phyloP scores from a whole-genome alignment of 1,140 invertebrate genomes.

The Zaprionus camerounensis region DNA sequence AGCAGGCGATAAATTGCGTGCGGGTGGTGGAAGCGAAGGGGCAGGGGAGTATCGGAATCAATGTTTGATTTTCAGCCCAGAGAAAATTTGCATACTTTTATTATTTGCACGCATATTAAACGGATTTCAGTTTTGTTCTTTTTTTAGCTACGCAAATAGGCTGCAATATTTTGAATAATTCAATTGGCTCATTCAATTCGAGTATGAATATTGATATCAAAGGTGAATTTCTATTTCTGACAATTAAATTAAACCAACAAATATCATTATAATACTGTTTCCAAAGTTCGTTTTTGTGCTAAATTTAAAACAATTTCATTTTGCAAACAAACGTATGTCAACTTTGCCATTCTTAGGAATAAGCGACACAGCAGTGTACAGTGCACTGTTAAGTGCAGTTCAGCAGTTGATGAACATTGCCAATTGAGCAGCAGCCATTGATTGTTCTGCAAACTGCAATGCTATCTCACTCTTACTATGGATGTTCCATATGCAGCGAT shows the following conservation, averaged over 20 bases:
- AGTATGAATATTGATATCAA: slow-evolving; percentile 15
- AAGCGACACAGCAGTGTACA: too few species aligned
- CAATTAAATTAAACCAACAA: background rate
- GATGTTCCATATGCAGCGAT: too few species aligned
- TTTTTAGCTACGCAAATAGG: slow-evolving; percentile 23
- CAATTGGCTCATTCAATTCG: slow-evolving; percentile 3
- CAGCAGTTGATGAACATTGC: too few species aligned
- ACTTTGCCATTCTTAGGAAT: too few species aligned
- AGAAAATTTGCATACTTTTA: slow-evolving; percentile 46
- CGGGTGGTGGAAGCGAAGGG: background rate
- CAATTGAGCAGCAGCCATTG: too few species aligned
- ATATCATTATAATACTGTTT: background rate
- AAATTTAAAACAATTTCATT: background rate
- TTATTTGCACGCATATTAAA: slow-evolving; percentile 43
- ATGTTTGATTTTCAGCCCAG: slow-evolving; percentile 15
- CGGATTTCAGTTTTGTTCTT: slow-evolving; percentile 17
- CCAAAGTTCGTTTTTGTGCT: background rate
- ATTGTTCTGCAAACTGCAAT: too few species aligned
- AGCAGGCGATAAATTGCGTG: slow-evolving; percentile 26
- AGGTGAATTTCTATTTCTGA: slow-evolving; percentile 2
- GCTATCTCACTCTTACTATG: too few species aligned
- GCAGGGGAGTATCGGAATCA: slow-evolving; percentile 19
- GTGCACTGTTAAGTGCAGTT: too few species aligned
- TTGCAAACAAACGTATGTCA: too few species aligned
- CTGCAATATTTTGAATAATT: slow-evolving; percentile 26